Evolutionary conservation across 2,113 vertebrate genomes (phyloP), one percentile per base, ranked within the genome.

Genomic region (Cyprinodon variegatus): DNA sequence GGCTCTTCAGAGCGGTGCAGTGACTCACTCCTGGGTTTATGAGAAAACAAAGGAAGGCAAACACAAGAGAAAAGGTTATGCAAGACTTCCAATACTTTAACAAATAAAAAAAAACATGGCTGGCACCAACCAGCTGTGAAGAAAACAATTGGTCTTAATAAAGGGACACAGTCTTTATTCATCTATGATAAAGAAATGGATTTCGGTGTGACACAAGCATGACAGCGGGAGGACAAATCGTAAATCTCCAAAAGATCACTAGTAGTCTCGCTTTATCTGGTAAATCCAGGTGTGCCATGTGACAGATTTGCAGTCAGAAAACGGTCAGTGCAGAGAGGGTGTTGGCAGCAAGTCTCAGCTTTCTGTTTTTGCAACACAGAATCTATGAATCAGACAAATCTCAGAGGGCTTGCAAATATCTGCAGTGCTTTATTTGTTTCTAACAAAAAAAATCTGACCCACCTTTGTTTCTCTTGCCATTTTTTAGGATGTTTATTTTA

Each of bases 11-110:
- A 36, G 22, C 20, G 14, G 60, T 12, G 61, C 53, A 76, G 76
- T n/a, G 59, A 68, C 57, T 82, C 38, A 14, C 68, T 57, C 9
- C 60, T 62, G 57, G 43, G 37, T 74, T 68, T 68, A 14, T 36
- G 17, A 36, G 68, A 68, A 7, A 68, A 65, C 59, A 76, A 39
- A 38, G 41, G 40, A 71, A 40, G 38, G 53, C 53, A 48, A 13
- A 15, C 59, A 48, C 20, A 68, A 37, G 57, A 43, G 45, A 67
- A 39, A 17, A 70, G 0, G 20, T 66, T 62, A 38, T 11, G 70
- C 22, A 48, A 64, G 46, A 43, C 20, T 61, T 65, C 22, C 20
- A 66, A 36, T 12, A 74, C 41, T 64, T 11, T 37, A 4, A 17
- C 38, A 37, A 15, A 53, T 17, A 45, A 61, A 22, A 67, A 11